phyloP scores from a whole-genome alignment of 2,113 vertebrate species.

The Neolamprologus kungweensis region DNA sequence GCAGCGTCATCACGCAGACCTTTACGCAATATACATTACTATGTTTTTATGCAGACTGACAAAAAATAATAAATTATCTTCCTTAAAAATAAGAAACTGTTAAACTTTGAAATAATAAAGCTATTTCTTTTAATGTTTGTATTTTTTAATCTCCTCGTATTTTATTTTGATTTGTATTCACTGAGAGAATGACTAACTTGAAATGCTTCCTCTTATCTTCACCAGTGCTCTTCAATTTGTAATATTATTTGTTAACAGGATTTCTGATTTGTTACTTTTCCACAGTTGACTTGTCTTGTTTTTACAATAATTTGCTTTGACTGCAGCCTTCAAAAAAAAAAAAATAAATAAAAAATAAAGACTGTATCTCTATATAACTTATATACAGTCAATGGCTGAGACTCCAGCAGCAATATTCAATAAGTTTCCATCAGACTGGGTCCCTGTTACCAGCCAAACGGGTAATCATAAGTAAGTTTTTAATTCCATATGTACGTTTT shows the following conservation, averaged over 20 bases:
- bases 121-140: not conserved
- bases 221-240: not conserved
- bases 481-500: not conserved
- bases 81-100: not conserved
- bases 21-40: not conserved
- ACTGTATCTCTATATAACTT: not conserved
- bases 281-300: not conserved
- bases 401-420: not conserved
- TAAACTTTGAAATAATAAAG: not conserved
- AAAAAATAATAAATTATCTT: not conserved
- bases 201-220: not conserved
- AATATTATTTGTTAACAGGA: not conserved
- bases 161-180: not conserved
- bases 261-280: not conserved
- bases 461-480: not conserved
- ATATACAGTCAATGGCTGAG: not conserved
- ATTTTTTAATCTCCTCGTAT: not conserved
- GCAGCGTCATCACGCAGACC: not conserved
- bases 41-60: not conserved
- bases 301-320: not conserved
- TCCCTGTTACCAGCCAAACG: not conserved
- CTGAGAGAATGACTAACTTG: not conserved
- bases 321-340: not conserved
- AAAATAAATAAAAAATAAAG: not conserved
- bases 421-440: not conserved